phyloP scores from a whole-genome alignment of 30 jellyfish, hydroid and myxozoan genomes.

The Aurelia aurita complex sp. Pacific region DNA sequence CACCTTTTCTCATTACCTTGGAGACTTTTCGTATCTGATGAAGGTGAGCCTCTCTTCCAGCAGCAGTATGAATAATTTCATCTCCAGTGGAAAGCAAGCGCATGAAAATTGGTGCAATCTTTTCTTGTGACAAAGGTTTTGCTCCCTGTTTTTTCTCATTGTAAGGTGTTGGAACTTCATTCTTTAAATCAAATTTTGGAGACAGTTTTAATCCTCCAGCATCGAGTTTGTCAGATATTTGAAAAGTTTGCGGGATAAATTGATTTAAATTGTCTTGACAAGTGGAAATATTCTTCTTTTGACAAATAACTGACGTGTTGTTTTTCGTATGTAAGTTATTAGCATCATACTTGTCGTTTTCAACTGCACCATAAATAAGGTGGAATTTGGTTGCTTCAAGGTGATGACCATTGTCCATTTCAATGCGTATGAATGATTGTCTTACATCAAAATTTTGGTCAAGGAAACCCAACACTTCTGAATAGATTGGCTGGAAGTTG shows the following conservation, averaged over 20 bases:
- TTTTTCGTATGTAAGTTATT: no score
- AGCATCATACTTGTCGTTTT: not conserved
- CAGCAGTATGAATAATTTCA: not conserved
- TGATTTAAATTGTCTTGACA: not conserved
- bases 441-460: slow-evolving; percentile 6
- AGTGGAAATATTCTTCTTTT: not conserved
- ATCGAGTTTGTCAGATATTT: no score
- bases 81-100: not conserved
- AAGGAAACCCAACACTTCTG: slow-evolving; percentile 59
- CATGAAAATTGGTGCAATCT: not conserved
- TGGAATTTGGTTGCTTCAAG: slow-evolving; percentile 51
- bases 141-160: not conserved
- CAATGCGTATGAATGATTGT: slow-evolving; percentile 10
- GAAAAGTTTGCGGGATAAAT: not conserved
- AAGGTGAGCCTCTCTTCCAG: not conserved
- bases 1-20: slow-evolving; percentile 25
- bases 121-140: not conserved
- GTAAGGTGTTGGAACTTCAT: not conserved
- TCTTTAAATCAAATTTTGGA: not conserved
- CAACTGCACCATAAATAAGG: slow-evolving; percentile 18
- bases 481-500: not conserved
- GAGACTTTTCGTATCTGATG: not conserved
- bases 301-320: not conserved
- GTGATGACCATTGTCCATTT: slow-evolving; percentile 17
- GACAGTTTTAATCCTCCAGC: not conserved